Conservation (phyloP, 2,888 invertebrate species). For the Epiblema foenella region DNA sequence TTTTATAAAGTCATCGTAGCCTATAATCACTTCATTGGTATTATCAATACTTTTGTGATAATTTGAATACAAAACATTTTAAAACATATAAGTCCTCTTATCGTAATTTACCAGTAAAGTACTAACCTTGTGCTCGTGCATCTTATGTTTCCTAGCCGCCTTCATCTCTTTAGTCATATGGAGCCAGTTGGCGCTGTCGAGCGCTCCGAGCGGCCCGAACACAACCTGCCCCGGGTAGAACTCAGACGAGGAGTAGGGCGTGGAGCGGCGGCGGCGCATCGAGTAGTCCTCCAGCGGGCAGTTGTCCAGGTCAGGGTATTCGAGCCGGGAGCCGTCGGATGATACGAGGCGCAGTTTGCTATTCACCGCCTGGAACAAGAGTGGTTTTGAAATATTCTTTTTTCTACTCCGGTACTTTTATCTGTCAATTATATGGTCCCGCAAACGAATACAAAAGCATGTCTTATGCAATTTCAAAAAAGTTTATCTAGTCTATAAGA, state of each 20-base stretch:
- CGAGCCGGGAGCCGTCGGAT: conserved; percentile 87
- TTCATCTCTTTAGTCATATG: conserved; percentile 91
- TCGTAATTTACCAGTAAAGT: no score
- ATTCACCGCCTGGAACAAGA: conserved; percentile 81
- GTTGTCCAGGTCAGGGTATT: conserved; percentile 88
- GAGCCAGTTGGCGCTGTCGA: conserved; percentile 93
- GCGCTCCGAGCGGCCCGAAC: conserved; percentile 88
- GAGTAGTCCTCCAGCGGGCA: conserved; percentile 89
- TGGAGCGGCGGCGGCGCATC: conserved; percentile 86
- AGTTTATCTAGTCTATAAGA: no score
- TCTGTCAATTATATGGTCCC: no score
- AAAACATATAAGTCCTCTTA: no score
- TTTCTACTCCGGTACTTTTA: no score
- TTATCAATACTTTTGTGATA: no score
- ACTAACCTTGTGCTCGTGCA: conserved; percentile 83
- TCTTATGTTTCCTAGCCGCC: conserved; percentile 84
- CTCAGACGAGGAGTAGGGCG: conserved; percentile 78
- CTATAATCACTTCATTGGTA: no score
- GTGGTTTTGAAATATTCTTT: no score
- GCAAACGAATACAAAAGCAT: no score
- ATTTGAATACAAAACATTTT: no score
- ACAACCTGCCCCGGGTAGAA: conserved; percentile 85
- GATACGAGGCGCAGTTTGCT: conserved; percentile 88
- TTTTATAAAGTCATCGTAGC: no score
- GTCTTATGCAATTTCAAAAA: no score